Evolutionary conservation across 2,888 invertebrate genomes (phyloP), one percentile per base, ranked within the genome.

Genomic region (Apodemia mormo): DNA sequence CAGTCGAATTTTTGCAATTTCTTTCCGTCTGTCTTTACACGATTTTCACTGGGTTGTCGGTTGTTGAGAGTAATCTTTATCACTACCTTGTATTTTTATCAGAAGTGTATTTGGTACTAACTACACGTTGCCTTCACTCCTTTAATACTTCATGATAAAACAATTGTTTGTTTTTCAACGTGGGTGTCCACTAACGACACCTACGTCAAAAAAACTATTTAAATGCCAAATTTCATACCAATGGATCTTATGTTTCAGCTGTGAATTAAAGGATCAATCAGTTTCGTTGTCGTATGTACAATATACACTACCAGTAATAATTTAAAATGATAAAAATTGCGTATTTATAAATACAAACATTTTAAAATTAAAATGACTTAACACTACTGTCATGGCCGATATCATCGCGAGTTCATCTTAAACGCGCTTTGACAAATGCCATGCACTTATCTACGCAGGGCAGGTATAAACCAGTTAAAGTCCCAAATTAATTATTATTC

Each of bases 401-500:
- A 71, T 70, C 72, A 72, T 71, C 72, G 58, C 56, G 14, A 61
- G 70, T 68, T 74, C 61, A 64, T 64, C 61, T 64, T 64, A 70
- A 67, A 68, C 71, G 71, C 69, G 72, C 67, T 72, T 76, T 79
- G 78, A 78, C 77, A 78, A 78, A 78, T 78, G 74, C 75, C 72
- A 67, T 70, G 76, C 71, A 70, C 69, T 76, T 78, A 76, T 77
- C 78, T 75, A 72, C 68, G 61, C 49, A 45, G 72, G 74, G 70
- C 80, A 77, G 77, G 77, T 82, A 79, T 76, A 78, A 77, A 77
- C 77, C 76, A 67, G 75, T 78, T 82, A 77, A 82, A 84, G 82
- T 83, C 82, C 78, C 83, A 83, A 82, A 90, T 91, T 90, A 89
- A 92, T 92, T 90, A 90, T 87, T 85, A 84, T 80, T 82, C 85